Percentiles rank a stretch among this genome's conserved stretches.
Evolutionary conservation across 2,113 vertebrate genomes (phyloP).

Genomic region (Rhagologus leucostigma): DNA sequence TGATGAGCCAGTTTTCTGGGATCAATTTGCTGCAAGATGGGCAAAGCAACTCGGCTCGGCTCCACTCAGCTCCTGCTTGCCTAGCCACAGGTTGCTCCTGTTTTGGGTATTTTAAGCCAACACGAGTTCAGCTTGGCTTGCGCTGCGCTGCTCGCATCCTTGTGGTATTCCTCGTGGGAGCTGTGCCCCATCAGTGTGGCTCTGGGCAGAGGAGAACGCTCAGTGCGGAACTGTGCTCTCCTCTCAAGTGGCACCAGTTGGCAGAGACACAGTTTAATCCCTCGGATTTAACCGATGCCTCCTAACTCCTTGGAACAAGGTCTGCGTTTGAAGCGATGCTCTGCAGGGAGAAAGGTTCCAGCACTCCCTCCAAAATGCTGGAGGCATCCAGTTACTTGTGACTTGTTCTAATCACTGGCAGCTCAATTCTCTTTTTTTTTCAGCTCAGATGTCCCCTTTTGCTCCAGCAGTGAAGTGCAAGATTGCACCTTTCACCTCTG

Average conservation of each 20-base stretch:
- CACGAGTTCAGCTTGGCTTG: background rate
- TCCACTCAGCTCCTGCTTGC: background rate
- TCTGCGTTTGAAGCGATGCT: background rate
- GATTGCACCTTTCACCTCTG: background rate
- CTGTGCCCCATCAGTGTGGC: background rate
- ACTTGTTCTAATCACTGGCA: background rate
- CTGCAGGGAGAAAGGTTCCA: background rate
- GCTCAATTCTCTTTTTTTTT: background rate
- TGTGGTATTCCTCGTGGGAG: background rate
- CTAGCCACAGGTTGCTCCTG: background rate
- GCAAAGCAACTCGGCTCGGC: background rate
- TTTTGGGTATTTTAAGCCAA: background rate
- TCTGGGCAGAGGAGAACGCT: background rate
- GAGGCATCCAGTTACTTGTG: background rate
- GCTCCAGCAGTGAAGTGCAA: background rate
- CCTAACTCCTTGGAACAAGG: background rate
- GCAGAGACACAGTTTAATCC: background rate
- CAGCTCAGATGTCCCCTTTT: background rate
- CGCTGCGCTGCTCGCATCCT: background rate
- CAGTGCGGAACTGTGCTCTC: background rate
- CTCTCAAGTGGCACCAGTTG: background rate
- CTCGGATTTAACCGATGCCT: background rate
- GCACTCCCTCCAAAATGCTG: background rate
- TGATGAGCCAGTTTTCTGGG: background rate
- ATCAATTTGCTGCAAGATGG: background rate